A percentile compares a stretch with the other conserved stretches of the same genome.
These are phyloP conservation scores for Nasua narica DNA, from an alignment of 2,797 vertebrate species.

Conservation along the genomic window DNA sequence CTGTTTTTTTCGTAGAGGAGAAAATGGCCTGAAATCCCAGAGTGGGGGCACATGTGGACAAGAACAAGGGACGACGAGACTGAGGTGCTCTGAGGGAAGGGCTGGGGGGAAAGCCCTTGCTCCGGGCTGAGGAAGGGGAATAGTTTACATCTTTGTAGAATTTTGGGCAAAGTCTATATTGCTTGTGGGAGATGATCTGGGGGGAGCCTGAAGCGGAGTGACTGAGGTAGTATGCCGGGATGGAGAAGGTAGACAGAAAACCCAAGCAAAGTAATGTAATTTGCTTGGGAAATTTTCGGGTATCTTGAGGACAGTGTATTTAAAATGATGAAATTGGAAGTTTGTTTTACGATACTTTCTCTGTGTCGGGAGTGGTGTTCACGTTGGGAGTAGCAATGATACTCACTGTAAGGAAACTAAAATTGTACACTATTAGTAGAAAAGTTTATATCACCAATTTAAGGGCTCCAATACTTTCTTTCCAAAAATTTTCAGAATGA, in stretches of 20 bases:
- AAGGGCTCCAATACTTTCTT: not conserved
- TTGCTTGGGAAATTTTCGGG: not conserved
- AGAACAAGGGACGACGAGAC: not conserved
- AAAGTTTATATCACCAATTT: not conserved
- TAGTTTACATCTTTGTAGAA: not conserved
- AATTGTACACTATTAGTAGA: not conserved
- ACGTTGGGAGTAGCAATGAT: not conserved
- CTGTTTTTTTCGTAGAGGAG: too few relatives aligned
- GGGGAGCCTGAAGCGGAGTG: too few relatives aligned
- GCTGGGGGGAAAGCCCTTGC: rapidly evolving
- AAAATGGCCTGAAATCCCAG: not conserved
- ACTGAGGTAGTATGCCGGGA: not conserved
- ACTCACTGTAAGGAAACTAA: not conserved
- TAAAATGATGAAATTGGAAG: not conserved
- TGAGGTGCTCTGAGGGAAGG: not conserved
- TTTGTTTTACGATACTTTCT: not conserved
- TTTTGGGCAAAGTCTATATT: not conserved
- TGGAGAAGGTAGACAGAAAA: too few relatives aligned
- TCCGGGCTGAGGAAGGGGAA: not conserved
- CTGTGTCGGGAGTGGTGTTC: not conserved
- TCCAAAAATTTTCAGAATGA: not conserved
- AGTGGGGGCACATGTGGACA: rapidly evolving
- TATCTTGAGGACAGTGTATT: not conserved
- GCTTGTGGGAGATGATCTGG: not conserved
- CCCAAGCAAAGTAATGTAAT: not conserved